These are phyloP conservation scores for Baronia brevicornis DNA, from an alignment of 2,888 invertebrate species.

Conservation along the genomic window DNA sequence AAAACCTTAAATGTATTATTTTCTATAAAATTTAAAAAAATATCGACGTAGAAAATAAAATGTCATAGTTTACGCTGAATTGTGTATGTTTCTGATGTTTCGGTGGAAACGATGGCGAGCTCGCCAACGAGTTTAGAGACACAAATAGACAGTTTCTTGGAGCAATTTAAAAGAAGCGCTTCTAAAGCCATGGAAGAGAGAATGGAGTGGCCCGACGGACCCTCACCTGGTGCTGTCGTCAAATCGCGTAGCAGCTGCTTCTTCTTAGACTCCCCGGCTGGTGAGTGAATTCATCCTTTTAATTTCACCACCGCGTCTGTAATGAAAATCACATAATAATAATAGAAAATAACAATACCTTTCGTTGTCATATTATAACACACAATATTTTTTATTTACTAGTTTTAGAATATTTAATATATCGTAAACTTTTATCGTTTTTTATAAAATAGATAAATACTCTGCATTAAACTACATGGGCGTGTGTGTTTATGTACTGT, in stretches of 20 bases:
- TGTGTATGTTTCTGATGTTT: constrained; percentile 71
- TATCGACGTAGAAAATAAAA: constrained; percentile 34
- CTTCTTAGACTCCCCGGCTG: constrained; percentile 56
- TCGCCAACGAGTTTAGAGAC: constrained; percentile 85
- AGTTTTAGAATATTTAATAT: too few relatives aligned
- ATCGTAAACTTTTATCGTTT: too few relatives aligned
- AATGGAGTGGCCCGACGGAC: constrained; percentile 70
- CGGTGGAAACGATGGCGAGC: constrained; percentile 76
- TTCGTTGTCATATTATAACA: too few relatives aligned
- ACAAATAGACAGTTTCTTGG: constrained; percentile 89
- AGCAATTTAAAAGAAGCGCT: constrained; percentile 87
- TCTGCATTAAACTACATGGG: too few relatives aligned
- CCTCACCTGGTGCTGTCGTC: constrained; percentile 60
- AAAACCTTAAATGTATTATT: constrained; percentile 12
- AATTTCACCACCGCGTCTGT: too few relatives aligned
- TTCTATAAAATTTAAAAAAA: constrained; percentile 20
- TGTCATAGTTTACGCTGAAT: constrained; percentile 45
- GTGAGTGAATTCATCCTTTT: too few relatives aligned
- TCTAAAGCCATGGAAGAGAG: constrained; percentile 83
- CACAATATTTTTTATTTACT: too few relatives aligned
- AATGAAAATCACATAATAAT: too few relatives aligned
- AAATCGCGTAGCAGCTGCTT: constrained; percentile 72
- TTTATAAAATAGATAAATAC: too few relatives aligned
- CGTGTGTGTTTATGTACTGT: too few relatives aligned
- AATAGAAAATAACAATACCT: too few relatives aligned